phyloP scores from a whole-genome alignment of 2,113 vertebrate species.

The Dermatemys mawii region DNA sequence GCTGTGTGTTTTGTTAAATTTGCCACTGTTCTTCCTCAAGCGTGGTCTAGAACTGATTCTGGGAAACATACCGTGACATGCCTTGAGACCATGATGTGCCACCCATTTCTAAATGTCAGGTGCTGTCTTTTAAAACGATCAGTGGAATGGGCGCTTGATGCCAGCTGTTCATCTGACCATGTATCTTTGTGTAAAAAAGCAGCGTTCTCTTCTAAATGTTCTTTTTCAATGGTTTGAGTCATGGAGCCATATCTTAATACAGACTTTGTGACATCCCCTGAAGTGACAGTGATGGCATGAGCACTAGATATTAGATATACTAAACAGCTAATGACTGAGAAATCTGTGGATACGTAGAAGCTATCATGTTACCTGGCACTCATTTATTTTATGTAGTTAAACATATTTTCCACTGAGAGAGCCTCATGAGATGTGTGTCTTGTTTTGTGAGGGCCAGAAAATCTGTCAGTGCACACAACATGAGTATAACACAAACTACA shows the following conservation, averaged over 20 bases:
- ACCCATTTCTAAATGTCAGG: not conserved
- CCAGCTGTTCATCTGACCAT: not conserved
- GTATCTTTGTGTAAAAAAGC: not conserved
- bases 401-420: not conserved
- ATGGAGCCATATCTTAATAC: not conserved
- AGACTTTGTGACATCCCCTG: not conserved
- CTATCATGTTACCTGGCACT: not conserved
- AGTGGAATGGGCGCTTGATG: not conserved
- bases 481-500: not conserved
- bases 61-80: conserved; percentile 21
- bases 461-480: not conserved
- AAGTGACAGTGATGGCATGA: not conserved
- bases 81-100: not conserved
- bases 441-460: not conserved
- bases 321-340: rapidly evolving
- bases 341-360: not conserved
- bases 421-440: not conserved
- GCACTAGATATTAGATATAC: not conserved
- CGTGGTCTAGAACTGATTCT: conserved; percentile 23
- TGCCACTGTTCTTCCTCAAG: not conserved
- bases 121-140: not conserved
- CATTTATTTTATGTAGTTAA: not conserved
- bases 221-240: not conserved
- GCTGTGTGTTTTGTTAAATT: conserved; percentile 7
- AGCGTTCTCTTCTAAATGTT: not conserved